Evolutionary conservation across 2,113 vertebrate genomes (phyloP).

Genomic region (Takifugu bimaculatus): DNA sequence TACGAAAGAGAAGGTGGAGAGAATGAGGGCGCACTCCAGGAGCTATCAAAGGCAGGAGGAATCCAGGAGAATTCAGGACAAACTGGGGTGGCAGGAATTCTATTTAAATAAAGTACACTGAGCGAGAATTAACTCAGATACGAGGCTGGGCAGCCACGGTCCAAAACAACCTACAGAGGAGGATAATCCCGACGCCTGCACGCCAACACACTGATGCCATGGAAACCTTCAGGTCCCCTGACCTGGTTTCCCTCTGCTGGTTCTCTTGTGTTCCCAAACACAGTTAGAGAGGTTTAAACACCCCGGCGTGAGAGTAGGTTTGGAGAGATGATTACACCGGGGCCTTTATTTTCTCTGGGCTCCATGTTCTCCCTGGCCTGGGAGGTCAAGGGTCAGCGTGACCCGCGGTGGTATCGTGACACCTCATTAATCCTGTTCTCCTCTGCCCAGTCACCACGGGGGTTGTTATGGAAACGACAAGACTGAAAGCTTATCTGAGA

Average conservation of each 20-base stretch:
- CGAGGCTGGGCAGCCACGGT: too few relatives aligned
- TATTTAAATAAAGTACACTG: too few relatives aligned
- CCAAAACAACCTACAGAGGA: too few relatives aligned
- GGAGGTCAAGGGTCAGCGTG: conserved; percentile 50
- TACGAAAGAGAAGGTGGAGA: conserved; percentile 31
- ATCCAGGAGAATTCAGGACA: not conserved
- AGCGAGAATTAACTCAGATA: too few relatives aligned
- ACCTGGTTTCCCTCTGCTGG: conserved; percentile 2
- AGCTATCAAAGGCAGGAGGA: conserved; percentile 19
- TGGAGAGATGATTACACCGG: conserved; percentile 31
- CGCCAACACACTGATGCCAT: conserved; percentile 20
- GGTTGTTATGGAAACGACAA: conserved; percentile 56
- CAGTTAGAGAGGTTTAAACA: conserved; percentile 34
- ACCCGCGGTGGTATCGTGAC: conserved; percentile 43
- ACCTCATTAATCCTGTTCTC: conserved; percentile 59
- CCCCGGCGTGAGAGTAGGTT: conserved; percentile 46
- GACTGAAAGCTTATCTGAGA: conserved; percentile 48
- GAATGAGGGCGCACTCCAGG: conserved; percentile 11
- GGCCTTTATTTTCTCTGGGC: conserved; percentile 35
- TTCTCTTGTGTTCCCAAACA: conserved; percentile 15
- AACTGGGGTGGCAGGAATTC: too few relatives aligned
- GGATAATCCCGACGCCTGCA: not conserved
- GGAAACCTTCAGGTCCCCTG: conserved; percentile 4
- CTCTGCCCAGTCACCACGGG: conserved; percentile 11
- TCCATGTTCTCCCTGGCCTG: conserved; percentile 41